These are phyloP conservation scores for Malurus melanocephalus DNA, from an alignment of 2,113 vertebrate species.

Conservation along the genomic window DNA sequence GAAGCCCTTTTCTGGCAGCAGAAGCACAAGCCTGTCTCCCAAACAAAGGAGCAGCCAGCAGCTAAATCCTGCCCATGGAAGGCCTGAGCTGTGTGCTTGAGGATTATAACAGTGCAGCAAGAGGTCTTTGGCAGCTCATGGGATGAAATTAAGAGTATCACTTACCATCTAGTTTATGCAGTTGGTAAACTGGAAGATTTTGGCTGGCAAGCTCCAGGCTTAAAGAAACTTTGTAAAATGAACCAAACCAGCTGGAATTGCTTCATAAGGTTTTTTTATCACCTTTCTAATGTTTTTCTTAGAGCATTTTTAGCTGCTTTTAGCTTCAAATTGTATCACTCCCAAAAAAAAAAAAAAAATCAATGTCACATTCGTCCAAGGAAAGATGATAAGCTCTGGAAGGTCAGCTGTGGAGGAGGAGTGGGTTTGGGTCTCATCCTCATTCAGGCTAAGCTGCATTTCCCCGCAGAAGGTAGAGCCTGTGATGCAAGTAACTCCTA, in stretches of 20 bases:
- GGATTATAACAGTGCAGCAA: fast-evolving
- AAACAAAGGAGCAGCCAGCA: not conserved
- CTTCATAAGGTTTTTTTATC: not conserved
- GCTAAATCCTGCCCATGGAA: not conserved
- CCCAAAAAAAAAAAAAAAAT: not conserved
- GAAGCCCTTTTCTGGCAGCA: not conserved
- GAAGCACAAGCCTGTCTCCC: not conserved
- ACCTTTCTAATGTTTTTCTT: not conserved
- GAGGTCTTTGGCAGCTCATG: not conserved
- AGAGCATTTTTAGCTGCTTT: not conserved
- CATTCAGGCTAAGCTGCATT: not conserved
- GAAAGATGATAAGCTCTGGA: not conserved
- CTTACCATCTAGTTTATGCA: not conserved
- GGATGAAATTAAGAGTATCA: not conserved
- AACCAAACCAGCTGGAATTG: not conserved
- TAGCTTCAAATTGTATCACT: not conserved
- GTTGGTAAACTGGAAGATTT: not conserved
- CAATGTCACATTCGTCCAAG: not conserved
- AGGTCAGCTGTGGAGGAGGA: not conserved
- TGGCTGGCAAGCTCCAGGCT: not conserved
- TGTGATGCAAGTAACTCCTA: not conserved
- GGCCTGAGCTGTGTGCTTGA: not conserved
- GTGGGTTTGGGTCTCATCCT: not conserved
- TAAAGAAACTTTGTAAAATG: not conserved
- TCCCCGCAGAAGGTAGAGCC: not conserved